Percentiles rank a stretch among this genome's conserved stretches.
phyloP scores from a whole-genome alignment of 2,888 invertebrate species.

The Pristionchus entomophagus region DNA sequence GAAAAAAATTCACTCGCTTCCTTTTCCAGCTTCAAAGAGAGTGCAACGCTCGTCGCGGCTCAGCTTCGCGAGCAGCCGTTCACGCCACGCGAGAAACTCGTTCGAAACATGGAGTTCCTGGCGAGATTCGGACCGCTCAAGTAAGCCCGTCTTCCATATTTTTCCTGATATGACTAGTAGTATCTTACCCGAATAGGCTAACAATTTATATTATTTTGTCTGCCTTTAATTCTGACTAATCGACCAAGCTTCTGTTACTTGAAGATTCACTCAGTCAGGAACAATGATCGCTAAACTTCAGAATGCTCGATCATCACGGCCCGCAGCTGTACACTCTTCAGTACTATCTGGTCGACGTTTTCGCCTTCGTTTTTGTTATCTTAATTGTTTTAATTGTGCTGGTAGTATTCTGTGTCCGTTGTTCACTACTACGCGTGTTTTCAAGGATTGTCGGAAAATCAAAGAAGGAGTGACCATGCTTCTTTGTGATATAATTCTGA shows the following conservation, averaged over 20 bases:
- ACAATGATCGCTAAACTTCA: not conserved
- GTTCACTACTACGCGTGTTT: not conserved
- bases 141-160: not conserved
- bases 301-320: not conserved
- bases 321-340: slow-evolving; percentile 8
- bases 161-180: no score
- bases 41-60: not conserved
- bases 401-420: not conserved
- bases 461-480: not conserved
- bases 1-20: not conserved
- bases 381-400: not conserved
- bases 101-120: slow-evolving; percentile 30
- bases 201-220: no score
- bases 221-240: no score
- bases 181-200: no score
- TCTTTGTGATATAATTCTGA: no score
- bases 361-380: not conserved
- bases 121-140: not conserved
- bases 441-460: not conserved
- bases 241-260: not conserved
- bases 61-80: not conserved
- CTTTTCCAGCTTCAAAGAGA: slow-evolving; percentile 14
- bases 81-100: not conserved
- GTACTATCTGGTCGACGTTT: slow-evolving; percentile 1
- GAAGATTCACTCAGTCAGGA: not conserved